Percentiles rank a stretch among this genome's conserved stretches.
These are phyloP conservation scores for Neuroterus valhalla DNA, from an alignment of 1,140 invertebrate genomes.

Conservation along the genomic window DNA sequence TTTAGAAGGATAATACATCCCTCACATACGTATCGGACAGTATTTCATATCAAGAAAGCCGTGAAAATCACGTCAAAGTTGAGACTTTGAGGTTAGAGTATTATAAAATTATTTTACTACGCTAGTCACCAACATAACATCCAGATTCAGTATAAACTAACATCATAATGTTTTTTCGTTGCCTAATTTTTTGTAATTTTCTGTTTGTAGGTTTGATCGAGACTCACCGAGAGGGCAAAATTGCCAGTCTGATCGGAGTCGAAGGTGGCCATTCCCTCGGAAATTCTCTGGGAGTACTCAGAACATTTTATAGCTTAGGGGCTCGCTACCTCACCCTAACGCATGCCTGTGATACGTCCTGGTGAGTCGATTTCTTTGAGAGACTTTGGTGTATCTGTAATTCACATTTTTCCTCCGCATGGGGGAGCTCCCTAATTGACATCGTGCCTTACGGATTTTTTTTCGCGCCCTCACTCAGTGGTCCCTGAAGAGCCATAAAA, in stretches of 20 bases:
- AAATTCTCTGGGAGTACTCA: constrained; percentile 86
- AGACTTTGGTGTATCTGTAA: constrained; percentile 44
- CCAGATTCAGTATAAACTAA: too few relatives aligned
- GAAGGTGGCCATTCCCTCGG: constrained; percentile 89
- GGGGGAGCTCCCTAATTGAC: background rate
- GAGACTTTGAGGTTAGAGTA: too few relatives aligned
- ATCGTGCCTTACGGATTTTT: background rate
- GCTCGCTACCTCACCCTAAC: constrained; percentile 84
- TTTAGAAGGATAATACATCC: too few relatives aligned
- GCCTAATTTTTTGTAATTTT: constrained; percentile 29
- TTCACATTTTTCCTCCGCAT: constrained; percentile 29
- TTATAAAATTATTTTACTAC: too few relatives aligned
- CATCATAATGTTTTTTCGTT: too few relatives aligned
- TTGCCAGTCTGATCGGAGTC: constrained; percentile 80
- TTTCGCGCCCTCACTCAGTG: background rate
- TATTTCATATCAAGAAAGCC: too few relatives aligned
- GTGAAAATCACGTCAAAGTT: too few relatives aligned
- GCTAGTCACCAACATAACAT: too few relatives aligned
- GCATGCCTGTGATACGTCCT: constrained; percentile 83
- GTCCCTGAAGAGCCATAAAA: background rate
- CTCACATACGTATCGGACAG: too few relatives aligned
- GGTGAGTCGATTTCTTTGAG: constrained; percentile 73
- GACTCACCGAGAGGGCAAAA: constrained; percentile 77
- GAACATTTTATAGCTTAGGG: constrained; percentile 89
- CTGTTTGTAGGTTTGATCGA: constrained; percentile 71